A percentile compares a stretch with the other conserved stretches of the same genome.
Evolutionary conservation across 2,113 vertebrate genomes (phyloP).

Genomic region (Rhinichthys klamathensis): DNA sequence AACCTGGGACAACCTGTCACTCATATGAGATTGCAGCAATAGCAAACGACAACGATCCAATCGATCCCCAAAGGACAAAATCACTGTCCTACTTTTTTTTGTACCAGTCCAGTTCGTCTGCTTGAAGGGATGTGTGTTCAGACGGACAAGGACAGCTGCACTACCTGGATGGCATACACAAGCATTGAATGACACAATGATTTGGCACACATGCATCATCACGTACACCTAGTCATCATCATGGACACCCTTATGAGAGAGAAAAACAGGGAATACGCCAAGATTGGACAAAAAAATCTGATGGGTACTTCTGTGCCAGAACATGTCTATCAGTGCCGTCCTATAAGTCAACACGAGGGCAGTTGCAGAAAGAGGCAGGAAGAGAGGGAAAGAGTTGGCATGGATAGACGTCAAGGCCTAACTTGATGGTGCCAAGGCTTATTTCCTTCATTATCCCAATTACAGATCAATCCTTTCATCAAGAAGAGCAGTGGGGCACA

Average conservation of each 20-base stretch:
- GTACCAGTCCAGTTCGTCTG: conserved; percentile 21
- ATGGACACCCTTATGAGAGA: conserved; percentile 1
- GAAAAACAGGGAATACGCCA: background rate
- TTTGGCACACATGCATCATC: conserved; percentile 35
- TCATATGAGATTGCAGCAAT: too few species aligned
- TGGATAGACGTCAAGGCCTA: conserved; percentile 12
- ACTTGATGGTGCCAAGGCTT: background rate
- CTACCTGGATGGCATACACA: conserved; percentile 26
- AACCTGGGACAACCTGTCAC: too few species aligned
- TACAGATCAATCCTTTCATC: conserved; percentile 37
- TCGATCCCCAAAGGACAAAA: too few species aligned
- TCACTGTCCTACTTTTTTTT: background rate
- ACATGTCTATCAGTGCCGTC: background rate
- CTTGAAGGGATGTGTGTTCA: conserved; percentile 26
- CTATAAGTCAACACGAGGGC: background rate
- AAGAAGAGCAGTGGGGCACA: background rate
- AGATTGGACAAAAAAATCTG: background rate
- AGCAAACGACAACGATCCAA: too few species aligned
- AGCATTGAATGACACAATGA: conserved; percentile 26
- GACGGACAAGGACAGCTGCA: conserved; percentile 51
- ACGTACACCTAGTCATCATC: conserved; percentile 21
- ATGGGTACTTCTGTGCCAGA: conserved; percentile 1
- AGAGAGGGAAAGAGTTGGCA: conserved; percentile 9
- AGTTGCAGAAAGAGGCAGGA: background rate
- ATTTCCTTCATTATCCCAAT: conserved; percentile 46